Evolutionary conservation across 2,888 invertebrate species (phyloP).

Genomic region (Melolontha melolontha): DNA sequence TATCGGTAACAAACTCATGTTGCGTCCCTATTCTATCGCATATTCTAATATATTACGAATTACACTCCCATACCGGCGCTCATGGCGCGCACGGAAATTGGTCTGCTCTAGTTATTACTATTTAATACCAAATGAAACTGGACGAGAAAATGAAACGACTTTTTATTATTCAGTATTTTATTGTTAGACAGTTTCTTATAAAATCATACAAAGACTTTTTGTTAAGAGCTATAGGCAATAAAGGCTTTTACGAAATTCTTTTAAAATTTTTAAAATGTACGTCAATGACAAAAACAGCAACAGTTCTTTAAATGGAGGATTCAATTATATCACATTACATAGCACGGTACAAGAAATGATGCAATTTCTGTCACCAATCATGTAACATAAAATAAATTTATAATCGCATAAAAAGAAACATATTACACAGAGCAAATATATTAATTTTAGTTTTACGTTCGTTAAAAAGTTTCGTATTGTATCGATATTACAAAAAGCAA

Average conservation of each 20-base stretch:
- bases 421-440: background rate
- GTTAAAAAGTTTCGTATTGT: slow-evolving; percentile 12
- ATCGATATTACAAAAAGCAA: slow-evolving; percentile 42
- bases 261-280: background rate
- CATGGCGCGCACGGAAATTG: too few relatives aligned
- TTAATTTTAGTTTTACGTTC: background rate
- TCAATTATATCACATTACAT: slow-evolving; percentile 16
- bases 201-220: slow-evolving; percentile 20
- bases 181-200: slow-evolving; percentile 24
- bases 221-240: slow-evolving; percentile 23
- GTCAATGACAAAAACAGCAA: background rate
- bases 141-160: background rate
- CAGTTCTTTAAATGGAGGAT: slow-evolving; percentile 7
- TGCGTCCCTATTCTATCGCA: too few relatives aligned
- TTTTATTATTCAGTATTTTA: slow-evolving; percentile 12
- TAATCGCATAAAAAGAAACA: slow-evolving; percentile 12
- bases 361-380: background rate
- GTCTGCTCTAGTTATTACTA: too few relatives aligned
- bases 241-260: slow-evolving; percentile 13
- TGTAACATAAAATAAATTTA: background rate
- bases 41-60: too few relatives aligned
- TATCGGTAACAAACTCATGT: too few relatives aligned
- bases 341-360: background rate
- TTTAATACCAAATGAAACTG: too few relatives aligned
- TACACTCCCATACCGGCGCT: too few relatives aligned